Evolutionary conservation across 2,888 invertebrate species (phyloP).

Genomic region (Drosophila merina): DNA sequence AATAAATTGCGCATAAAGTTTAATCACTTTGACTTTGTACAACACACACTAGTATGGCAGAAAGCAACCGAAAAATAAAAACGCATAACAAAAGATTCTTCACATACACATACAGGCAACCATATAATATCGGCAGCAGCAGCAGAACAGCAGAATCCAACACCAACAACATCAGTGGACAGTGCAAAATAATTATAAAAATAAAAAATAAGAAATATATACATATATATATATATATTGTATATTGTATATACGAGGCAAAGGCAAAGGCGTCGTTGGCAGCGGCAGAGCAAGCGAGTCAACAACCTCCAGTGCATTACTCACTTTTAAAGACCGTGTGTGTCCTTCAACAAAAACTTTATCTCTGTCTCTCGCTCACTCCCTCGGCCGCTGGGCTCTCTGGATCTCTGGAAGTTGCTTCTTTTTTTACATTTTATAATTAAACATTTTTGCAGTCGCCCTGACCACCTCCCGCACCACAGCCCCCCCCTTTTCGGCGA

Average conservation of each 20-base stretch:
- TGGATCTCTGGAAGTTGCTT: conserved; percentile 49
- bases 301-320: conserved; percentile 82
- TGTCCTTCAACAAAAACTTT: conserved; percentile 82
- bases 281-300: conserved; percentile 59
- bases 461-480: conserved; percentile 10
- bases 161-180: conserved; percentile 48
- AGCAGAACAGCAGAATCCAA: not conserved
- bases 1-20: conserved; percentile 83
- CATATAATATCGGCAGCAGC: conserved; percentile 26
- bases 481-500: not conserved
- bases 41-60: conserved; percentile 34
- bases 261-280: conserved; percentile 36
- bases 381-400: conserved; percentile 19
- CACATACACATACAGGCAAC: conserved; percentile 30
- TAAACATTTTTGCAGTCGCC: conserved; percentile 68
- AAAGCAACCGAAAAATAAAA: conserved; percentile 67
- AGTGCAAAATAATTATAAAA: conserved; percentile 65
- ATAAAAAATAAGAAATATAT: conserved; percentile 33
- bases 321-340: conserved; percentile 82
- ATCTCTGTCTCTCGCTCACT: conserved; percentile 66
- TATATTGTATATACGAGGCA: too few species aligned
- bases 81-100: conserved; percentile 76
- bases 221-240: conserved; percentile 23
- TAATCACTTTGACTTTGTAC: conserved; percentile 81
- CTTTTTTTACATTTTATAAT: conserved; percentile 74